Conservation (phyloP, 2,113 vertebrate species). For the Brachypodius melanocephalos region DNA sequence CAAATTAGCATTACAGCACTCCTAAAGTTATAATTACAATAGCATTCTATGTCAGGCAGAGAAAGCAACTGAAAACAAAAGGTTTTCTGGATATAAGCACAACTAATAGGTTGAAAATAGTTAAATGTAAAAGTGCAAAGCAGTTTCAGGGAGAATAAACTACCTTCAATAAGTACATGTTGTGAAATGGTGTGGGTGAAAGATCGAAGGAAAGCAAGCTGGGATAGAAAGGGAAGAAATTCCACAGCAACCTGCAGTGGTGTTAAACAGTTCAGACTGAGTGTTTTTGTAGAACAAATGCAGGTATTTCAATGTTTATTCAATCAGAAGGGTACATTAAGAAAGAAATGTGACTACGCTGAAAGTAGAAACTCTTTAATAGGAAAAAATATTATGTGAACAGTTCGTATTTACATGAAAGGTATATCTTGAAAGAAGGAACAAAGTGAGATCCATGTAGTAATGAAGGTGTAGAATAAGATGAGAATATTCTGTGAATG, state of each 20-base stretch:
- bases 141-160: background rate
- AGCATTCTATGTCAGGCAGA: background rate
- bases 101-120: background rate
- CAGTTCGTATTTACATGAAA: background rate
- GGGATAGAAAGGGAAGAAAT: background rate
- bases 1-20: background rate
- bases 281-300: background rate
- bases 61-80: background rate
- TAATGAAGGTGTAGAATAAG: background rate
- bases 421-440: background rate
- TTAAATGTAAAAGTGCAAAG: background rate
- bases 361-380: background rate
- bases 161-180: rapidly evolving
- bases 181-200: background rate
- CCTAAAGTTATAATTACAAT: background rate
- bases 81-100: background rate
- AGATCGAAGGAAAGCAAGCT: background rate
- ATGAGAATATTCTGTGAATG: background rate
- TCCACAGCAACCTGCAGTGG: background rate
- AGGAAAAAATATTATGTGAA: background rate
- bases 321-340: background rate
- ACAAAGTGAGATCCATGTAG: background rate
- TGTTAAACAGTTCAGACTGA: background rate
- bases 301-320: background rate
- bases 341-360: background rate